A percentile compares a stretch with the other conserved stretches of the same genome.
Conservation (phyloP, 1,140 invertebrate species). For the roundworm (Caenorhabditis elegans) region DNA sequence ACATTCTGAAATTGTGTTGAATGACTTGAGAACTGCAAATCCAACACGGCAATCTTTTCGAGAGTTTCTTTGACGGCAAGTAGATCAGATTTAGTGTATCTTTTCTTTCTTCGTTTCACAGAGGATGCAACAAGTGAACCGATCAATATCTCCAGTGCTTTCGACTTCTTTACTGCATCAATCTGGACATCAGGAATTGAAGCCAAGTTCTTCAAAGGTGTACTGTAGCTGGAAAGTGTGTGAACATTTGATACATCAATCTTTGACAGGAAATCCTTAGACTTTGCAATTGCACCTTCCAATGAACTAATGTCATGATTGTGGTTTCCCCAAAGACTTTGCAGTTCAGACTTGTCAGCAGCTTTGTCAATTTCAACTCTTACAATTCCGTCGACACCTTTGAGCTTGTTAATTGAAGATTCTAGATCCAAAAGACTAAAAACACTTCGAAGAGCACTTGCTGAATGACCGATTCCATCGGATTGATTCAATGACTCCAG, state of each 20-base stretch:
- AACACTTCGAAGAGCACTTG: not conserved
- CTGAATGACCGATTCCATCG: not conserved
- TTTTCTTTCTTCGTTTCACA: too few species aligned
- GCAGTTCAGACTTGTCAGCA: not conserved
- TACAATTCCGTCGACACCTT: not conserved
- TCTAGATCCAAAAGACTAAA: not conserved
- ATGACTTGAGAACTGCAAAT: not conserved
- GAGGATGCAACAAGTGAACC: too few species aligned
- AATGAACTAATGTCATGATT: not conserved
- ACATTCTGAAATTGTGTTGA: not conserved
- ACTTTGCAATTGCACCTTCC: not conserved
- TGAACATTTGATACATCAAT: not conserved
- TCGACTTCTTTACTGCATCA: not conserved
- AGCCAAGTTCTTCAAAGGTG: not conserved
- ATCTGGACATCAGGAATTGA: not conserved
- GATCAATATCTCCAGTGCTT: not conserved
- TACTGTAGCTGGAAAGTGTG: not conserved
- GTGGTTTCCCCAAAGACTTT: not conserved
- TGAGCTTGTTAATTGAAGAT: not conserved
- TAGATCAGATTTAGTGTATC: not conserved
- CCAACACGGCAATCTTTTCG: not conserved
- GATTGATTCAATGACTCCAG: not conserved
- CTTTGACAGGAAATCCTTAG: not conserved
- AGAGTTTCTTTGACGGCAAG: not conserved
- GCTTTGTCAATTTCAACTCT: not conserved